Percentiles rank a stretch among this genome's conserved stretches.
Evolutionary conservation across 2,113 vertebrate genomes (phyloP).

Genomic region (Sclerurus mexicanus): DNA sequence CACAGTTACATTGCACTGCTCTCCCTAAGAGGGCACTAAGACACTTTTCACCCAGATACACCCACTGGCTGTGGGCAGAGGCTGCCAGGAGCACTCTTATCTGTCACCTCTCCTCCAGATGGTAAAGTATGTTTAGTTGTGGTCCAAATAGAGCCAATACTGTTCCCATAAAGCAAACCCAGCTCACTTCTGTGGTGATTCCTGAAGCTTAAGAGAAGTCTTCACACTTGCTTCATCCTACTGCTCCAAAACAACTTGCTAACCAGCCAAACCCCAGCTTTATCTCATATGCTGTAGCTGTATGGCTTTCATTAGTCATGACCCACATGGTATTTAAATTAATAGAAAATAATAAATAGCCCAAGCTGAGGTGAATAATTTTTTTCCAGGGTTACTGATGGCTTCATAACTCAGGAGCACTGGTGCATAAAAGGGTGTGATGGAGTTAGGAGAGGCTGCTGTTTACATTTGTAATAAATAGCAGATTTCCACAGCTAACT

Average conservation of each 20-base stretch:
- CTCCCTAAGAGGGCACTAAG: background rate
- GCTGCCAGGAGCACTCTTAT: background rate
- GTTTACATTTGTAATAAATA: background rate
- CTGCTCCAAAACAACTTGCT: background rate
- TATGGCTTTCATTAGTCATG: background rate
- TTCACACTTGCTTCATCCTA: background rate
- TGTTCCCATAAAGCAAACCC: background rate
- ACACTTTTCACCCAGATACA: background rate
- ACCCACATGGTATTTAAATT: background rate
- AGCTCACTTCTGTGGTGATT: background rate
- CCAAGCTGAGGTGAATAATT: background rate
- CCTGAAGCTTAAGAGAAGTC: background rate
- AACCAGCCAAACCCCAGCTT: background rate
- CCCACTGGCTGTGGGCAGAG: background rate
- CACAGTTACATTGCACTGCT: background rate
- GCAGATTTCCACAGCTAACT: background rate
- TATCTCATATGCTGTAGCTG: background rate
- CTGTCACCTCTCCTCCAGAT: background rate
- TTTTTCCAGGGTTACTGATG: background rate
- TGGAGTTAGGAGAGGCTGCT: background rate
- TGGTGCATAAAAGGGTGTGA: background rate
- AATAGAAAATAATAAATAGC: background rate
- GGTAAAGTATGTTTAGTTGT: fast-evolving
- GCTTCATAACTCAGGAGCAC: background rate
- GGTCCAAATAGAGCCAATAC: background rate